Conservation (phyloP, 2,797 vertebrate species). For the Tiaroga cobitis region DNA sequence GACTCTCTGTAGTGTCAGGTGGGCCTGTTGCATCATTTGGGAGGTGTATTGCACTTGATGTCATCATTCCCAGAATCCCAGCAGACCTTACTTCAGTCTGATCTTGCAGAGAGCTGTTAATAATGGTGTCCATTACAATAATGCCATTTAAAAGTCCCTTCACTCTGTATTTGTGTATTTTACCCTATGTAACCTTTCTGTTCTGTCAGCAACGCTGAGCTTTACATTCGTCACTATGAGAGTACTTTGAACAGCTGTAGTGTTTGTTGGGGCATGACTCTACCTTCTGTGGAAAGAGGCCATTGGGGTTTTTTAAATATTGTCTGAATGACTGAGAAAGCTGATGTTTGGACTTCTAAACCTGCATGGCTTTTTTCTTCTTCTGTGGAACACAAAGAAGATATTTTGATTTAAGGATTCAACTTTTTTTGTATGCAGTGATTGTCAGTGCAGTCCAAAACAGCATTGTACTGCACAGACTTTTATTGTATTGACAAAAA, state of each 20-base stretch:
- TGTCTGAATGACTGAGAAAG: background rate
- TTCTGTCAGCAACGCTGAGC: background rate
- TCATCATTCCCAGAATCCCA: slow-evolving; percentile 50
- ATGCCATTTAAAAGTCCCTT: background rate
- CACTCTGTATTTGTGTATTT: background rate
- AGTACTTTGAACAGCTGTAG: slow-evolving; percentile 25
- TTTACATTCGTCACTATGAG: background rate
- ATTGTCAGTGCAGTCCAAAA: background rate
- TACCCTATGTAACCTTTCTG: slow-evolving; percentile 13
- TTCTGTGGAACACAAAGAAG: background rate
- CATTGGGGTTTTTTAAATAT: background rate
- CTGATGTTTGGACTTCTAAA: background rate
- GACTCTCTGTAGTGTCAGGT: slow-evolving; percentile 15
- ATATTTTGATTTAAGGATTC: background rate
- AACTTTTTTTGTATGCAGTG: background rate
- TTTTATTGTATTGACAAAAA: background rate
- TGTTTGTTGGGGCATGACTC: slow-evolving; percentile 41
- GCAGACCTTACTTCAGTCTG: slow-evolving; percentile 14
- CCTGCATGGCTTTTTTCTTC: background rate
- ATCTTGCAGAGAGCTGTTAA: slow-evolving; percentile 26
- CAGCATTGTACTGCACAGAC: background rate
- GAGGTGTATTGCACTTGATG: slow-evolving; percentile 27
- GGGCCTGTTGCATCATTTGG: slow-evolving; percentile 47
- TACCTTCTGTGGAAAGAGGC: slow-evolving; percentile 10
- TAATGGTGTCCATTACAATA: background rate